Conservation (phyloP, 1,140 invertebrate species). For the Amphibalanus amphitrite region DNA sequence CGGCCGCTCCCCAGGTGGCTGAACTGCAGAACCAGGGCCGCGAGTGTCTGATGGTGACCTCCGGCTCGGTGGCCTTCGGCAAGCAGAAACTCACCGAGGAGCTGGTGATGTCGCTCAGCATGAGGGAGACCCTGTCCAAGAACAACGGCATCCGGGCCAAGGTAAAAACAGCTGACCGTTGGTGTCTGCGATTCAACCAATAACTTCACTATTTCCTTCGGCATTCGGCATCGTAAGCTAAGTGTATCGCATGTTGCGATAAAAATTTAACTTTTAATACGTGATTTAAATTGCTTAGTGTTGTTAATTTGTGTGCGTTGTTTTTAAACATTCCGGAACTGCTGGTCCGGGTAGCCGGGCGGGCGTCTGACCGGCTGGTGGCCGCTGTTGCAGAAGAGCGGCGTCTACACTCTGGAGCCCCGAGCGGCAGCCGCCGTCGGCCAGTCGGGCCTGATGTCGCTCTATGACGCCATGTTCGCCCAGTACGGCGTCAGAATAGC, state of each 20-base stretch:
- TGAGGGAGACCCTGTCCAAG: slow-evolving; percentile 80
- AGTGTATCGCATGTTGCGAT: background rate
- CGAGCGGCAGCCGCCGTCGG: slow-evolving; percentile 95
- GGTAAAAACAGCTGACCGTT: background rate
- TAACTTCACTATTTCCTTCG: too few species aligned
- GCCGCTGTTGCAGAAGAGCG: background rate
- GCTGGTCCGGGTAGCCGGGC: background rate
- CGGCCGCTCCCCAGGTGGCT: slow-evolving; percentile 49
- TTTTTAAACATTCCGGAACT: background rate
- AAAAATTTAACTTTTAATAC: background rate
- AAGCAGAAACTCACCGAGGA: slow-evolving; percentile 97
- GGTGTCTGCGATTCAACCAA: background rate
- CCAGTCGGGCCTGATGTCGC: slow-evolving; percentile 93
- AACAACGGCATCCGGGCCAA: slow-evolving; percentile 45
- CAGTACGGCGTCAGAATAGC: slow-evolving; percentile 98
- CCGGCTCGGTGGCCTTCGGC: slow-evolving; percentile 95
- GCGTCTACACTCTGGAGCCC: slow-evolving; percentile 41
- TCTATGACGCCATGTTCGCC: slow-evolving; percentile 98
- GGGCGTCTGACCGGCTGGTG: background rate
- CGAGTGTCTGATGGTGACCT: slow-evolving; percentile 95
- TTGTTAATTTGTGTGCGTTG: too few species aligned
- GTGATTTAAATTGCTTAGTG: too few species aligned
- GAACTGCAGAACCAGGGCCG: slow-evolving; percentile 89
- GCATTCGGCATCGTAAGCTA: too few species aligned
- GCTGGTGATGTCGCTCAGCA: slow-evolving; percentile 87